Conservation (phyloP, 1,140 invertebrate species). For the Phymastichus coffea region DNA sequence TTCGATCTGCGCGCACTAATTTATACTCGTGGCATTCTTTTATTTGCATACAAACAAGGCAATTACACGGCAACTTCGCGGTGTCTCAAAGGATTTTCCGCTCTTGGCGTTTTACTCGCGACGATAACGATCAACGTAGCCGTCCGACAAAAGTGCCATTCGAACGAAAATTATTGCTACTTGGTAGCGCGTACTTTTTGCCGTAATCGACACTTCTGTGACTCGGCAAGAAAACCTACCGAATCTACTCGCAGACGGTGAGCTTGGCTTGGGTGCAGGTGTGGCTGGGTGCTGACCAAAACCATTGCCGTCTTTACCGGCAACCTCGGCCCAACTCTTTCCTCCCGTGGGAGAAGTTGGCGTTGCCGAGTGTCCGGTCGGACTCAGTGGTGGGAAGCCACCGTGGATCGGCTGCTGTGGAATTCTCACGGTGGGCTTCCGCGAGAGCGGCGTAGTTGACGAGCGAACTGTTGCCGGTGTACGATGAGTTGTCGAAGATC, state of each 20-base stretch:
- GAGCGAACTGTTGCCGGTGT: constrained; percentile 3
- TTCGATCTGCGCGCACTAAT: too few species aligned
- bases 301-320: constrained; percentile 33
- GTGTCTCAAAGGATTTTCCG: too few species aligned
- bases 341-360: constrained; percentile 25
- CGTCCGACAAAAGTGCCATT: too few species aligned
- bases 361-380: neutral
- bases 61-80: too few species aligned
- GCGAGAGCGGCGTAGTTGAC: constrained; percentile 12
- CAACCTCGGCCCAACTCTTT: constrained; percentile 44
- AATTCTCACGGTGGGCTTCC: constrained; percentile 1
- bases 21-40: too few species aligned
- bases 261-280: constrained; percentile 26
- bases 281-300: constrained; percentile 35
- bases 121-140: too few species aligned
- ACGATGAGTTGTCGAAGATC: too few species aligned
- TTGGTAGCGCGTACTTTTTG: too few species aligned
- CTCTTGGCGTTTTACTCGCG: too few species aligned
- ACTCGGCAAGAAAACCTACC: neutral
- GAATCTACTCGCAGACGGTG: neutral
- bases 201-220: too few species aligned
- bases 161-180: too few species aligned
- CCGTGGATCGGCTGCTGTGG: neutral
- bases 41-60: too few species aligned
- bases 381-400: neutral